These are phyloP conservation scores for Heteropelma amictum DNA, from an alignment of 2,888 invertebrate genomes.

Conservation along the genomic window DNA sequence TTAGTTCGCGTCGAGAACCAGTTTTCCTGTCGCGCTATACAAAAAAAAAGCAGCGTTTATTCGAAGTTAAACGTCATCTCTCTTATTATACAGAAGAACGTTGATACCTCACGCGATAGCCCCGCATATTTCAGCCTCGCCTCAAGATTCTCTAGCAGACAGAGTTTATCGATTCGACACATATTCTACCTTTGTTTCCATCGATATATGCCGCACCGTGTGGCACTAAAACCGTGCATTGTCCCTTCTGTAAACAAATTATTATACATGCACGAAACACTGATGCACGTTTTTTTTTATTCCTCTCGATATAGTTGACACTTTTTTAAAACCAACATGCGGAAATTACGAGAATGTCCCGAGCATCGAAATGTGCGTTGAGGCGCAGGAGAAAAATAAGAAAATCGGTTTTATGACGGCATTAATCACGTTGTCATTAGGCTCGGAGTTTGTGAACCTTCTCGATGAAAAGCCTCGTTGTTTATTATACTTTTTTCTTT, in stretches of 20 bases:
- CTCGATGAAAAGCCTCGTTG: too few species aligned
- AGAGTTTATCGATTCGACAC: slow-evolving; percentile 72
- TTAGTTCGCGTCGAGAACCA: too few species aligned
- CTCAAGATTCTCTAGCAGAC: slow-evolving; percentile 39
- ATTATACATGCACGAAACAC: neutral
- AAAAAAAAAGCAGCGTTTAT: slow-evolving; percentile 22
- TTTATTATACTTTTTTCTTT: neutral
- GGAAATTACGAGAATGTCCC: too few species aligned
- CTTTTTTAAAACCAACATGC: too few species aligned
- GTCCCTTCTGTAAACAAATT: too few species aligned
- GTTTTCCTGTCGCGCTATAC: too few species aligned
- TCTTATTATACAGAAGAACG: too few species aligned
- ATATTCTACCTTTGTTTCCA: slow-evolving; percentile 65
- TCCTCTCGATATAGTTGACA: neutral
- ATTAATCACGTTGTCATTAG: neutral
- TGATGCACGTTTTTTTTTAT: neutral
- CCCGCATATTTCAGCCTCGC: neutral
- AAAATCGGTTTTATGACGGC: neutral
- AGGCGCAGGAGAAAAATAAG: neutral
- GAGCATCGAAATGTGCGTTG: neutral
- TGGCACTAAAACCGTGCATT: slow-evolving; percentile 37
- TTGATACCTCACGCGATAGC: slow-evolving; percentile 14
- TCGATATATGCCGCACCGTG: slow-evolving; percentile 58
- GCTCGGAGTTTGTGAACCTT: too few species aligned
- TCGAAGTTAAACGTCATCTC: slow-evolving; percentile 11